Base-by-base conservation (phyloP, 2,888 invertebrate genomes). In the Orchestes rusci region DNA sequence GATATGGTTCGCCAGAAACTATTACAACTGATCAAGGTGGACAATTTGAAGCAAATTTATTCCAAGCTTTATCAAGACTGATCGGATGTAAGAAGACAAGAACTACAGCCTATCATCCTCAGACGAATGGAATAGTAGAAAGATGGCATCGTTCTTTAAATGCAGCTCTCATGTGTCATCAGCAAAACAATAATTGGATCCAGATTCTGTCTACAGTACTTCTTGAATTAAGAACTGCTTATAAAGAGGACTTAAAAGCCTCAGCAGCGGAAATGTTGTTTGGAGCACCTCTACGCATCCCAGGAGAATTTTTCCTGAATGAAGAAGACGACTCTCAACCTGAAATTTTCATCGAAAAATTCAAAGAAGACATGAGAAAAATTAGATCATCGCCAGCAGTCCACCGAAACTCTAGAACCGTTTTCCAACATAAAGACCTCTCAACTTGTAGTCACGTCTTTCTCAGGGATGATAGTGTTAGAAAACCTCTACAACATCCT, bases 1-100 rank as follows among this genome's bases (percentile, higher is more conserved):
- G 67, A 8, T 70, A 61, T 41, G 70, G 70, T 1, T 54, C 61
- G 8, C 70, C 69, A 2, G 15, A 23, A 0, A 43, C 23, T 3
- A 51, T 64, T 4, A 63, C 64, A 0, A 61, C 60, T 3, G 62
- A 64, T 40, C 56, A 58, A 45, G 64, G 63, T 0, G 34, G 56
- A 4, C 64, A 64, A 38, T 64, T 66, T 39, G 60, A 61, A 29
- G 51, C 57, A 0, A 23, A 37, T 1, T 39, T 64, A 5, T 63
- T 61, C 43, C 32, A 35, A 12, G 51, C 41, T 3, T 51, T 57
- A 12, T 41, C 43, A 4, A 48, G 50, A 2, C 32, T 57, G 2
- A 18, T 57, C 1, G 61, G 60, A 3, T 45, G 51, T 20, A 20
- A 52, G n/a, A 48, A 48, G 8, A 38, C 51, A 0, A 43, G 56